Base-by-base conservation (phyloP, 2,888 invertebrate genomes). In the Drosophila trichaetosa region DNA sequence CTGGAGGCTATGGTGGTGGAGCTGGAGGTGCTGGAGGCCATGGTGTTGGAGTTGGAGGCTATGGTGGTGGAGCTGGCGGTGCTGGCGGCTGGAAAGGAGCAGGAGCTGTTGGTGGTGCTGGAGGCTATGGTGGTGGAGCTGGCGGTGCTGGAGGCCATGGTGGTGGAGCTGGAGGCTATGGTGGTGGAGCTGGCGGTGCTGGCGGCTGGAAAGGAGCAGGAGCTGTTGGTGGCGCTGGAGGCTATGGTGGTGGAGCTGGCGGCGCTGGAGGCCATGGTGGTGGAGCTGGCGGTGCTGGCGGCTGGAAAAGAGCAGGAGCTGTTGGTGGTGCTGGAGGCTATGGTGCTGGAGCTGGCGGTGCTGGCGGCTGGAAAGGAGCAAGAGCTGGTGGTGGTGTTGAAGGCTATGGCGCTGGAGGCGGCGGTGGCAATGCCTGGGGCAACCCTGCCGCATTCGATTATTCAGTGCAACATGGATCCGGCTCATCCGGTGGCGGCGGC, bases 381-480 rank as follows among this genome's bases (percentile, higher is more conserved):
- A 63, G 73, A 11, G 62, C 48, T 52, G 21, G 21, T 46, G 7
- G 21, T 13, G 21, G 21, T 21, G 49, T 6, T 33, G 18, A 58
- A 40, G 27, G 63, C 16, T 46, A 61, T 61, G 60, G 61, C 13
- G 59, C 38, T 29, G 60, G 62, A 36, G 79, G 64, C 2, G 69
- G 82, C 36, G 74, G 60, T 18, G 75, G 77, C 40, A 68, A 68
- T 64, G 80, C 80, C 40, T 73, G 79, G 76, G 73, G 80, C n/a
- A 60, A 75, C 27, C 79, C 71, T 1, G 76, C 78, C 24, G 31
- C 71, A 2, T 78, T 78, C 49, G 78, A 71, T 3, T 78, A 78
- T 8, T 61, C 80, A 8, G 78, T 79, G 7, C 79, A 79, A 42
- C 80, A 79, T 42, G 83, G 16, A 16, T 46, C 46, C 24, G 24